A percentile compares a stretch with the other conserved stretches of the same genome.
These are phyloP conservation scores for Thecophora atra DNA, from an alignment of 2,888 invertebrate species.

Conservation along the genomic window DNA sequence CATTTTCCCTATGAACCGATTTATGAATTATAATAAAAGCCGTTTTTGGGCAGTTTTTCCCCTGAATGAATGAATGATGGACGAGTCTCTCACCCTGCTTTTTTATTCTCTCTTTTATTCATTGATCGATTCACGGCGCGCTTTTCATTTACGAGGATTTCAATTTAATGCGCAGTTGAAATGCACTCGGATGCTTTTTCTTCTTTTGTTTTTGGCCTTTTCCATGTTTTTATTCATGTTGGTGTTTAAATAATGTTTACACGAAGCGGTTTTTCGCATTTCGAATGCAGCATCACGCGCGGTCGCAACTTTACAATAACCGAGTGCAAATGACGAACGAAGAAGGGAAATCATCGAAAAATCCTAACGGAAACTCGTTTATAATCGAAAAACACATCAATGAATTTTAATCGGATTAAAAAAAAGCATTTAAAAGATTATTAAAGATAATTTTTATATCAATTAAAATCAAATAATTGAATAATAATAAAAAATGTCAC, in stretches of 20 bases:
- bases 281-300: slow-evolving; percentile 9
- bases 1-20: slow-evolving; percentile 34
- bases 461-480: too few relatives aligned
- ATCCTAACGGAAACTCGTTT: background rate
- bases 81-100: background rate
- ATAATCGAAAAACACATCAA: background rate
- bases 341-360: background rate
- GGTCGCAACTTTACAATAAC: background rate
- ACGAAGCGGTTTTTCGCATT: background rate
- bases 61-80: background rate
- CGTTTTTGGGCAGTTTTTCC: slow-evolving; percentile 12
- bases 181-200: background rate
- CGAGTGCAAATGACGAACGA: background rate
- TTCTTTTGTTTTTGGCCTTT: background rate
- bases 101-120: background rate
- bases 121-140: background rate
- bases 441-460: background rate
- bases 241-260: slow-evolving; percentile 6
- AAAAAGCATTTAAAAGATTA: background rate
- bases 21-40: slow-evolving; percentile 30
- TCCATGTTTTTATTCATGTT: background rate
- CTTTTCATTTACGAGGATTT: slow-evolving; percentile 13
- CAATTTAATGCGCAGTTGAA: slow-evolving; percentile 2
- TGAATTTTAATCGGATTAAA: background rate
- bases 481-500: too few relatives aligned